Base-by-base conservation (phyloP, 1,140 invertebrate species). In the Dermatophagoides farinae region DNA sequence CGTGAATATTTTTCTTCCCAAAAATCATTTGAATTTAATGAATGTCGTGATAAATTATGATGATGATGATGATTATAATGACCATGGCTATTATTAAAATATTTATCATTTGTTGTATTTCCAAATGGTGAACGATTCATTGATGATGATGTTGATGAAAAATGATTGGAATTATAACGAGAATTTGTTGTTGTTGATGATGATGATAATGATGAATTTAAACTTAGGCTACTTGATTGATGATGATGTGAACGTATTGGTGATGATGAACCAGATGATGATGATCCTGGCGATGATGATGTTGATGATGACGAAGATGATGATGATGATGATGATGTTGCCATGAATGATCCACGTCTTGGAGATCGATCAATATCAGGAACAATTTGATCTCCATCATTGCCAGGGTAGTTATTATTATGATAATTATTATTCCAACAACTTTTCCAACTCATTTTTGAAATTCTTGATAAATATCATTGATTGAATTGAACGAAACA, bases 1-100 rank as follows among this genome's bases (percentile, higher is more conserved):
- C 31, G 53, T 25, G 53, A 55, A 44, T 55, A 55, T 38, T 55
- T 55, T 38, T 55, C 53, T 25, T 55, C 53, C 53, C 53, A 55
- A 14, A 55, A 38, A 44, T 55, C 53, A 23, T 55, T 55, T 23
- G 25, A 55, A 14, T 55, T 23, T 38, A 55, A 44, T 23, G 38
- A 14, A 20, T 50, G 47, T 22, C 20, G 5, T 50, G 47, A 50
- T 31, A 31, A 8, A 31, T 31, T 31, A 31, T 50, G 47, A 50
- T 50, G 47, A 50, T 25, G 5, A 12, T 22, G 47, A 50, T 20
- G 20, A 20, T 25, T 6, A 50, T 50, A 18, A 50, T 10, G n/a
- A 50, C 12, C 1, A 23, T 50, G 2, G 12, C 22, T 50, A 20
- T 20, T 11, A 25, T 25, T 20, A 31, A 31, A 31, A 31, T 31